phyloP scores from a whole-genome alignment of 2,113 vertebrate genomes.

The Pica pica region DNA sequence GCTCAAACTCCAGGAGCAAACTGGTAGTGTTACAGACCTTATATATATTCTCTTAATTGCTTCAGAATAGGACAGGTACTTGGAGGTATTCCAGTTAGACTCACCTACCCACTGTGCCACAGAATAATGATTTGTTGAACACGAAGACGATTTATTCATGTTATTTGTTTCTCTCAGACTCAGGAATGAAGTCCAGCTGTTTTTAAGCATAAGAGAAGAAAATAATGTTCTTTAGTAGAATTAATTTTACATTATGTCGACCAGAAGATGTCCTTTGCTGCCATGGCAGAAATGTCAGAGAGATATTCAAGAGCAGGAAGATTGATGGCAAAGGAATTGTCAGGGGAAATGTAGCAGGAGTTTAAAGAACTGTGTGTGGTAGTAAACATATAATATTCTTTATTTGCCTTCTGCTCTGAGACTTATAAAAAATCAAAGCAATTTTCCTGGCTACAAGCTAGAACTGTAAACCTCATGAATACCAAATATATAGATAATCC shows the following conservation, averaged over 20 bases:
- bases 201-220: slow-evolving; percentile 9
- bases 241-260: slow-evolving; percentile 30
- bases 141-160: background rate
- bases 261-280: slow-evolving; percentile 46
- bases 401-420: slow-evolving; percentile 47
- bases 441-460: slow-evolving; percentile 3
- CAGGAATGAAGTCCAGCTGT: background rate
- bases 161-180: background rate
- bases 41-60: background rate
- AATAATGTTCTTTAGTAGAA: slow-evolving; percentile 29
- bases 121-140: slow-evolving; percentile 16
- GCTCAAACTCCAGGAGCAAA: background rate
- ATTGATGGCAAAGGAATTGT: slow-evolving; percentile 44
- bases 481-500: background rate
- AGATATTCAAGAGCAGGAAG: background rate
- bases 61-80: background rate
- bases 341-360: slow-evolving; percentile 17
- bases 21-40: background rate
- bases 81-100: background rate
- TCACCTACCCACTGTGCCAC: background rate
- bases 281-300: slow-evolving; percentile 46
- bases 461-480: slow-evolving; percentile 36
- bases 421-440: background rate
- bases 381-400: slow-evolving; percentile 28
- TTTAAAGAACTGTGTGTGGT: slow-evolving; percentile 33